phyloP scores from a whole-genome alignment of 2,888 invertebrate genomes.

The Leptogaster cylindrica region DNA sequence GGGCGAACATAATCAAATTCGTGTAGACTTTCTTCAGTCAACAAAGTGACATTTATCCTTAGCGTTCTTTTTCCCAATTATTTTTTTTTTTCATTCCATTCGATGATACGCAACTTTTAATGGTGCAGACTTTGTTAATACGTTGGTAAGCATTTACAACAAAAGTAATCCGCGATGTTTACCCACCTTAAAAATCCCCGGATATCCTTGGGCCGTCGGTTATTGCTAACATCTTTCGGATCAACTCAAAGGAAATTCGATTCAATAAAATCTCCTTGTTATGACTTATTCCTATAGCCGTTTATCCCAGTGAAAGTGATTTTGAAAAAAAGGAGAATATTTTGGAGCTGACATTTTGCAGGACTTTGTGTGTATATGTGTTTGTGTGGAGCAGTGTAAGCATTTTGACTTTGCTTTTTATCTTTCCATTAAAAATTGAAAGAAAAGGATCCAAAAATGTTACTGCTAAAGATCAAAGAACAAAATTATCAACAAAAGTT shows the following conservation, averaged over 20 bases:
- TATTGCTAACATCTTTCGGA: constrained; percentile 27
- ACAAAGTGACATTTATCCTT: constrained; percentile 17
- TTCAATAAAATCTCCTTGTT: constrained; percentile 26
- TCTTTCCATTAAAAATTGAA: no score
- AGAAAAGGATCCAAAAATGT: no score
- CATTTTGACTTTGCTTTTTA: no score
- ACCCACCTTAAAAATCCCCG: constrained; percentile 29
- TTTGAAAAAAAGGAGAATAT: no score
- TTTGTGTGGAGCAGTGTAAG: no score
- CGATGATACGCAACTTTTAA: not conserved
- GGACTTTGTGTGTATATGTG: no score
- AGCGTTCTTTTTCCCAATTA: not conserved
- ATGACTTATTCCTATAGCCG: not conserved
- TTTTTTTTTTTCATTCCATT: not conserved
- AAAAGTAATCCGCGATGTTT: constrained; percentile 22
- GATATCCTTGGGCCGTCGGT: constrained; percentile 25
- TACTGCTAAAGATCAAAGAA: no score
- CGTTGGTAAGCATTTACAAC: constrained; percentile 22
- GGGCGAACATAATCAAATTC: constrained; percentile 20
- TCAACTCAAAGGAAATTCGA: constrained; percentile 38
- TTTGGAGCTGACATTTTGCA: no score
- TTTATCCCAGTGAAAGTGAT: no score
- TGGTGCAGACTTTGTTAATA: constrained; percentile 35
- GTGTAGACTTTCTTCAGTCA: constrained; percentile 17
- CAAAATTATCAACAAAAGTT: no score